phyloP scores from a whole-genome alignment of 2,888 invertebrate species.

The Idaea dimidiata region DNA sequence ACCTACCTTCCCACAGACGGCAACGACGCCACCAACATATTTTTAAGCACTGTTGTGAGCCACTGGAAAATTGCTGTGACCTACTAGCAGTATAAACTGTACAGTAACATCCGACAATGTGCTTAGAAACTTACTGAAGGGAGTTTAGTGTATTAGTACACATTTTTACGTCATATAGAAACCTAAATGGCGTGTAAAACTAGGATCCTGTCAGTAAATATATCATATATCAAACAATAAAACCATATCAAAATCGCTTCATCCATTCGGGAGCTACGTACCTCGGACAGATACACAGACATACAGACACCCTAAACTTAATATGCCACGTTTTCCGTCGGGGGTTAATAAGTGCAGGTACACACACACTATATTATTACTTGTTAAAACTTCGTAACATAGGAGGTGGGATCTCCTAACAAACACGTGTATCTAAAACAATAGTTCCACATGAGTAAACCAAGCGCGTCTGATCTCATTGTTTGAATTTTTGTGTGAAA shows the following conservation, averaged over 20 bases:
- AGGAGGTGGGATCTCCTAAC: neutral
- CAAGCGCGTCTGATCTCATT: conserved; percentile 38
- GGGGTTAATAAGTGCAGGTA: no score
- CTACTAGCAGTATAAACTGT: conserved; percentile 10
- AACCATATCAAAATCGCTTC: no score
- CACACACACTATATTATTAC: no score
- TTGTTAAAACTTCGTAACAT: neutral
- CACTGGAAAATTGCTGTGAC: conserved; percentile 38
- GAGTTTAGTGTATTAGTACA: neutral
- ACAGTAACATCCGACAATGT: conserved; percentile 16
- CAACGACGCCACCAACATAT: conserved; percentile 65
- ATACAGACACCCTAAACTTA: no score
- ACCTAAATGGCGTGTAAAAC: neutral
- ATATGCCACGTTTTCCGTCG: no score
- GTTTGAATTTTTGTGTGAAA: conserved; percentile 61
- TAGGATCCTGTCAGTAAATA: no score
- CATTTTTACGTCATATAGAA: neutral
- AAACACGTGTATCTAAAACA: neutral
- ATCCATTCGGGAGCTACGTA: no score
- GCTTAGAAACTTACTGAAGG: conserved; percentile 4
- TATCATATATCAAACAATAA: no score
- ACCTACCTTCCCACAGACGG: conserved; percentile 49
- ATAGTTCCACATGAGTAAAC: conserved; percentile 10
- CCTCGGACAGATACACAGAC: no score
- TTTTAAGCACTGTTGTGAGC: conserved; percentile 60